A percentile compares a stretch with the other conserved stretches of the same genome.
Evolutionary conservation across 2,888 invertebrate genomes (phyloP).

Genomic region (Metalampra italica): DNA sequence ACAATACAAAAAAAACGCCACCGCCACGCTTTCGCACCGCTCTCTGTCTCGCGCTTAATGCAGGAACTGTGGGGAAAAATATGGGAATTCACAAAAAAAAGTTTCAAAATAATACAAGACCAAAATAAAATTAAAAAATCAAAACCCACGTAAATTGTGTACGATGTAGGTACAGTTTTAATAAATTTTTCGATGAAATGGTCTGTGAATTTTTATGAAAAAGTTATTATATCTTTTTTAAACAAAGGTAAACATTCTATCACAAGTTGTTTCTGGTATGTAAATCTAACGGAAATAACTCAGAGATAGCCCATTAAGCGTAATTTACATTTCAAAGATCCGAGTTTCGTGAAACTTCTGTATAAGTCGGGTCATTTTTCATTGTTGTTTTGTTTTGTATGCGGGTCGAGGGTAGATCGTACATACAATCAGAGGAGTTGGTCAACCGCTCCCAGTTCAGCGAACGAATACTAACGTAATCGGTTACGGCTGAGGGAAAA

Average conservation of each 20-base stretch:
- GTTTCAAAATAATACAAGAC: too few species aligned
- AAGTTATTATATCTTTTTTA: neutral
- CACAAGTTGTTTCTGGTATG: too few species aligned
- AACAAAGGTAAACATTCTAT: neutral
- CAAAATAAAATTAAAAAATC: too few species aligned
- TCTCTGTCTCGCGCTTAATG: too few species aligned
- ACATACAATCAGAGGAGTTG: conserved; percentile 31
- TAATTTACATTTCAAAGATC: conserved; percentile 2
- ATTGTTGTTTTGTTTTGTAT: conserved; percentile 17
- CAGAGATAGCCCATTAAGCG: neutral
- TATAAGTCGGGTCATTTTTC: conserved; percentile 12
- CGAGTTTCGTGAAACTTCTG: neutral
- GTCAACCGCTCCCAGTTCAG: conserved; percentile 20
- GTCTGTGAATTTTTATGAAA: too few species aligned
- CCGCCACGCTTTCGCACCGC: too few species aligned
- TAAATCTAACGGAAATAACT: neutral
- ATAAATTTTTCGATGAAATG: too few species aligned
- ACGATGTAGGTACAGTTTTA: too few species aligned
- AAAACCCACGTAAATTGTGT: too few species aligned
- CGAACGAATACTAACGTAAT: conserved; percentile 21
- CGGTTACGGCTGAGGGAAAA: neutral
- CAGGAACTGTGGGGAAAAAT: too few species aligned
- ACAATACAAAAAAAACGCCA: too few species aligned
- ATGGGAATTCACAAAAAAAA: too few species aligned
- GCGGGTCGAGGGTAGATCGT: conserved; percentile 19